Evolutionary conservation across 2,797 vertebrate genomes (phyloP).

Genomic region (Harpagifer antarcticus): DNA sequence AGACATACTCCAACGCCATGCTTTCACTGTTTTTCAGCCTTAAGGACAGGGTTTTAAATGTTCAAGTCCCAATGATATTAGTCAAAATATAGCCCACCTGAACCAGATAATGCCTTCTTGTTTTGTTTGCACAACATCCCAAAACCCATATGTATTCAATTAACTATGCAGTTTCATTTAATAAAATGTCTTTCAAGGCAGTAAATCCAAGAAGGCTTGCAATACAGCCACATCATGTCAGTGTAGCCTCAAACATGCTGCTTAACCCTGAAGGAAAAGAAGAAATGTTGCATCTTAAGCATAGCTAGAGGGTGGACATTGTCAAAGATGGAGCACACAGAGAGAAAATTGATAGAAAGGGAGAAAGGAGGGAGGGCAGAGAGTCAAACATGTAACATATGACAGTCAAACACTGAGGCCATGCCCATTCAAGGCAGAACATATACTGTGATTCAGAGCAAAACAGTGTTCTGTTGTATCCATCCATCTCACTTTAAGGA

Average conservation of each 20-base stretch:
- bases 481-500: conserved; percentile 13
- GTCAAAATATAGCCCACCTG: not conserved
- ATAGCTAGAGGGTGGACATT: conserved; percentile 15
- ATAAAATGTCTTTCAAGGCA: not conserved
- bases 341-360: conserved; percentile 3
- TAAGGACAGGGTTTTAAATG: not conserved
- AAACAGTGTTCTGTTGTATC: not conserved
- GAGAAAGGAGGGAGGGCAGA: not conserved
- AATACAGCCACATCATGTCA: not conserved
- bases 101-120: not conserved
- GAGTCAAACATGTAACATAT: conserved; percentile 25
- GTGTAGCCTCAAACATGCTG: not conserved
- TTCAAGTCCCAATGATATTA: not conserved
- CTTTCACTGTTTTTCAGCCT: not conserved
- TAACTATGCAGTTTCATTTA: too few species aligned
- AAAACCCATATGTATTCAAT: too few species aligned
- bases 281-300: not conserved
- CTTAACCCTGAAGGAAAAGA: not conserved
- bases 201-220: not conserved
- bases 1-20: not conserved
- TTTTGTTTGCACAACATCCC: not conserved
- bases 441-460: conserved; percentile 20
- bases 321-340: not conserved
- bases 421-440: conserved; percentile 27
- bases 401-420: conserved; percentile 16